Evolutionary conservation across 2,797 vertebrate species (phyloP).

Genomic region (Phylloscopus collybita): DNA sequence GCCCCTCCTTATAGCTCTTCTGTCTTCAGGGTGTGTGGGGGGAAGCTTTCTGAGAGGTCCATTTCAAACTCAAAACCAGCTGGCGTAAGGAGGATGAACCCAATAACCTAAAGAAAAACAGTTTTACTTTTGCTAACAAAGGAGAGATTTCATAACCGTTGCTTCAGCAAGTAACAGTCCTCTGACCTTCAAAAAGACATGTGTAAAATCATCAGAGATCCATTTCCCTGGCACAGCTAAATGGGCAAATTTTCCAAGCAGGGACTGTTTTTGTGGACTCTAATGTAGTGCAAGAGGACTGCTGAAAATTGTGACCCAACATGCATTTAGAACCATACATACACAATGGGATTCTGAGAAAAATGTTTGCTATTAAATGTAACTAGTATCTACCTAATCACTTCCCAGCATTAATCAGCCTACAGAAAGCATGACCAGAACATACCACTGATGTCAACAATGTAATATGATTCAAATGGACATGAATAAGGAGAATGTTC

Average conservation of each 20-base stretch:
- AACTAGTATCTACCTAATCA: neutral
- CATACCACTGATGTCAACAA: neutral
- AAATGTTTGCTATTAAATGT: neutral
- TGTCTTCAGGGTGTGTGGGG: neutral
- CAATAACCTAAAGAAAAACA: neutral
- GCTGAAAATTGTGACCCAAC: neutral
- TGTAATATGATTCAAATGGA: constrained; percentile 12
- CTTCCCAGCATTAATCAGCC: neutral
- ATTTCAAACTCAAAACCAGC: neutral
- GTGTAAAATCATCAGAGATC: neutral
- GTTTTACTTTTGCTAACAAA: neutral
- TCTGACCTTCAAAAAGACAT: neutral
- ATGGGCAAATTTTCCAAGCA: neutral
- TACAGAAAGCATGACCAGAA: neutral
- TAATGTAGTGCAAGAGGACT: neutral
- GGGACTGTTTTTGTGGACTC: neutral
- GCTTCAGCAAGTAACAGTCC: neutral
- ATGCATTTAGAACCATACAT: neutral
- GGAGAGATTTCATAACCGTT: neutral
- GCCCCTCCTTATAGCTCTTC: neutral
- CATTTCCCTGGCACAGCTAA: neutral
- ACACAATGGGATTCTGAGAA: constrained; percentile 1
- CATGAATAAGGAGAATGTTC: neutral
- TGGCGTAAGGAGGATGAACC: neutral
- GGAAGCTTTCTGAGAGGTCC: neutral